Base-by-base conservation (phyloP, 2,888 invertebrate genomes). In the Baronia brevicornis region DNA sequence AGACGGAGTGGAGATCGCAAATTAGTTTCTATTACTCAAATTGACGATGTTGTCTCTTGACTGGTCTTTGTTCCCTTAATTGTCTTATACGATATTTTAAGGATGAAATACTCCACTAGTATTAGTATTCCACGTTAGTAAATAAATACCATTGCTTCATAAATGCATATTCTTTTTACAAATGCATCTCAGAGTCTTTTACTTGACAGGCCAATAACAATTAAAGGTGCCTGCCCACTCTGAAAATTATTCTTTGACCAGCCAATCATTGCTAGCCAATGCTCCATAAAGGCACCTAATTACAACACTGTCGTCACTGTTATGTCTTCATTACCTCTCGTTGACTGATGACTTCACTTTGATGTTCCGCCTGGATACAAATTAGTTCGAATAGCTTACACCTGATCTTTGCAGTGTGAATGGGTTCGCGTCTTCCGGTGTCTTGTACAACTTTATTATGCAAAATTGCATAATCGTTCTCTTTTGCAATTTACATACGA, bases 281-380 rank as follows among this genome's bases (percentile, higher is more conserved):
- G 54, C 53, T 55, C 53, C 54, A 66, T 66, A 69, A 60, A 68
- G 55, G 57, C 56, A 53, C 45, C 60, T 71, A 72, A 73, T 72
- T 71, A 72, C 59, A 46, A 43, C 37, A 55, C 63, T 68, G 69
- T 69, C 71, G 58, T 58, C 64, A 48, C 48, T 39, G 46, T 44
- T 54, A 62, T 50, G 55, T 63, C 66, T 70, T 69, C 62, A 70
- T 72, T 60, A 52, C 50, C 44, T 48, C 40, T 35, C 22, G 40
- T 53, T 70, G 70, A 71, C 52, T 67, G 62, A 70, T 70, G 67
- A 60, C 48, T 48, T 32, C 27, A 38, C 56, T 54, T 51, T 57
- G 55, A 58, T 51, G 53, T 48, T 43, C 43, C 48, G 48, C 45
- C 34, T 46, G 44, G 41, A 31, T 31, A 36, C 36, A 36, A 36